Evolutionary conservation across 1,140 invertebrate species (phyloP).

Genomic region (Whitmania pigra): DNA sequence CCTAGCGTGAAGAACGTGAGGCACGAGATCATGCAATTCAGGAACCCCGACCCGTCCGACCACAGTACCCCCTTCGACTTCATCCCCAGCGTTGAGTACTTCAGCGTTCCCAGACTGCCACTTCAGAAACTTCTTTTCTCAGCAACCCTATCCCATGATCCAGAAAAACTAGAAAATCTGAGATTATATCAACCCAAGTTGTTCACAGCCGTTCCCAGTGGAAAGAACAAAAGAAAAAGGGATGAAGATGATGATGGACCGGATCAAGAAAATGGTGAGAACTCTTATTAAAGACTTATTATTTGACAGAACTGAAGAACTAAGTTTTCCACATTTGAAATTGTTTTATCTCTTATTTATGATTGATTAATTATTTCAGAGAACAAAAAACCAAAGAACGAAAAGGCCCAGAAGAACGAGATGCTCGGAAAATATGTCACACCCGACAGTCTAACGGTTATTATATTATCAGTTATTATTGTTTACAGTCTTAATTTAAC

Average conservation of each 20-base stretch:
- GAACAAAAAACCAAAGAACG: conserved; percentile 2
- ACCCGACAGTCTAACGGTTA: conserved; percentile 58
- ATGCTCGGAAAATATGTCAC: conserved; percentile 67
- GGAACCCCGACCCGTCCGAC: not conserved
- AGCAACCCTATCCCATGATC: conserved; percentile 86
- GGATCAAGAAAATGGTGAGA: not conserved
- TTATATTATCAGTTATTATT: not conserved
- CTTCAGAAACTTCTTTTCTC: conserved; percentile 89
- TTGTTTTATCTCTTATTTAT: conserved; percentile 12
- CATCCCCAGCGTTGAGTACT: not conserved
- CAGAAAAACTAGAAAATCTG: conserved; percentile 75
- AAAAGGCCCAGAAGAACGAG: conserved; percentile 34
- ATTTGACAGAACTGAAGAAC: conserved; percentile 8
- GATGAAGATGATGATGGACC: conserved; percentile 14
- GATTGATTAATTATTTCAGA: conserved; percentile 13
- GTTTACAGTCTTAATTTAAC: too few species aligned
- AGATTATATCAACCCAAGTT: conserved; percentile 79
- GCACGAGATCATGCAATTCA: conserved; percentile 18
- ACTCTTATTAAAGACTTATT: not conserved
- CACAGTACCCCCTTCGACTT: not conserved
- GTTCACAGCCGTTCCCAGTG: conserved; percentile 59
- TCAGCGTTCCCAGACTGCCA: conserved; percentile 26
- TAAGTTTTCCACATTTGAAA: not conserved
- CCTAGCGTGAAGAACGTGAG: conserved; percentile 30
- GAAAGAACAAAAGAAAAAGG: conserved; percentile 21